Evolutionary conservation across 2,888 invertebrate genomes (phyloP).

Genomic region (Calliopum simillimum): DNA sequence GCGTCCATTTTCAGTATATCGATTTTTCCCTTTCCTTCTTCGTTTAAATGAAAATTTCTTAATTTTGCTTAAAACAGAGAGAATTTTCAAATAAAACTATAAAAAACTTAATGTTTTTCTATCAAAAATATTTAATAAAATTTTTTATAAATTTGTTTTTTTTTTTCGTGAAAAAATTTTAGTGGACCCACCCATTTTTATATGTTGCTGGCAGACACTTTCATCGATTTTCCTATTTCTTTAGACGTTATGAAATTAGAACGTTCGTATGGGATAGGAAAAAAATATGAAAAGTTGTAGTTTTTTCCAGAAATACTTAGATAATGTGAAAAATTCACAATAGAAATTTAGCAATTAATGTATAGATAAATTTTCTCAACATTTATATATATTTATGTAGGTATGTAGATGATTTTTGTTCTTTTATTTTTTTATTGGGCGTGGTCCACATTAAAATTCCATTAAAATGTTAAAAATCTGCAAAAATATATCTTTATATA

Average conservation of each 20-base stretch:
- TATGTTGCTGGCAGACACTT: constrained; percentile 32
- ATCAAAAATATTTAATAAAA: background rate
- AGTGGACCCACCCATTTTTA: constrained; percentile 47
- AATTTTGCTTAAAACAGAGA: no score
- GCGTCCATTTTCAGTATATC: constrained; percentile 64
- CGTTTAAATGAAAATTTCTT: background rate
- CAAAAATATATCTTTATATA: no score
- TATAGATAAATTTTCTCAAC: no score
- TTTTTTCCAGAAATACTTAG: background rate
- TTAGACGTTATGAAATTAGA: background rate
- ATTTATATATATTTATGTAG: background rate
- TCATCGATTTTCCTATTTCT: constrained; percentile 55
- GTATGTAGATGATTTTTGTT: background rate
- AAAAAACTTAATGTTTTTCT: no score
- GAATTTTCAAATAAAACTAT: background rate
- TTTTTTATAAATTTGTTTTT: background rate
- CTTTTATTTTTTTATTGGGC: background rate
- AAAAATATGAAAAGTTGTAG: background rate
- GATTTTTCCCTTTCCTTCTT: constrained; percentile 60
- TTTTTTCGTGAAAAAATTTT: background rate
- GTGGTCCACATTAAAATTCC: background rate
- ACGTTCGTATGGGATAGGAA: no score
- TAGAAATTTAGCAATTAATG: background rate
- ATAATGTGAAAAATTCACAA: background rate
- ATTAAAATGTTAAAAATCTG: no score